Conservation (phyloP, 2,113 vertebrate species). For the Gallinago undulata region DNA sequence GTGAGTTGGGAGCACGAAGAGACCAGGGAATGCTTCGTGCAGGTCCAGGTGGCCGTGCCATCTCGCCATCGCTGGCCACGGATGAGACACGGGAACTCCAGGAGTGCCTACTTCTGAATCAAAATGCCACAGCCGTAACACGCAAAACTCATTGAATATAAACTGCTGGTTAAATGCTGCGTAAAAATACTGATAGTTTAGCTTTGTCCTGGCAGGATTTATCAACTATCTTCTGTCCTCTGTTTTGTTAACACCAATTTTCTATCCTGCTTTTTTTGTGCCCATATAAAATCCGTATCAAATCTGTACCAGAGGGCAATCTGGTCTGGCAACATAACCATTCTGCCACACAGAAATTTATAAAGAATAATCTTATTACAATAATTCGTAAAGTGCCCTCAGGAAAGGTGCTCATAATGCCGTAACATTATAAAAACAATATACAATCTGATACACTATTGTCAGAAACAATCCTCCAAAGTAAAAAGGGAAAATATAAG, state of each 20-base stretch:
- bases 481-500: not conserved
- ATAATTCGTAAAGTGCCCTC: slow-evolving; percentile 13
- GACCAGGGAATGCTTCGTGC: rapidly evolving
- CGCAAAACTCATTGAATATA: slow-evolving; percentile 1
- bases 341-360: not conserved
- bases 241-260: not conserved
- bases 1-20: not conserved
- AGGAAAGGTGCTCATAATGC: slow-evolving; percentile 34
- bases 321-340: not conserved
- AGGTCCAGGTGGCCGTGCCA: rapidly evolving
- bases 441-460: not conserved
- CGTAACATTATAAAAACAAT: not conserved
- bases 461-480: not conserved
- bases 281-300: not conserved
- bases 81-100: rapidly evolving
- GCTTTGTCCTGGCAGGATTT: not conserved
- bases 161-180: not conserved
- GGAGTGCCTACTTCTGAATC: not conserved
- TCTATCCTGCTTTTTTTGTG: not conserved
- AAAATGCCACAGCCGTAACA: not conserved
- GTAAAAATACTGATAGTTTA: not conserved
- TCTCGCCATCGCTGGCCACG: rapidly evolving
- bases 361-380: slow-evolving; percentile 19
- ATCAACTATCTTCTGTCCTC: not conserved
- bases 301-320: not conserved